Evolutionary conservation across 2,888 invertebrate species (phyloP).

Genomic region (Gordius sp.): DNA sequence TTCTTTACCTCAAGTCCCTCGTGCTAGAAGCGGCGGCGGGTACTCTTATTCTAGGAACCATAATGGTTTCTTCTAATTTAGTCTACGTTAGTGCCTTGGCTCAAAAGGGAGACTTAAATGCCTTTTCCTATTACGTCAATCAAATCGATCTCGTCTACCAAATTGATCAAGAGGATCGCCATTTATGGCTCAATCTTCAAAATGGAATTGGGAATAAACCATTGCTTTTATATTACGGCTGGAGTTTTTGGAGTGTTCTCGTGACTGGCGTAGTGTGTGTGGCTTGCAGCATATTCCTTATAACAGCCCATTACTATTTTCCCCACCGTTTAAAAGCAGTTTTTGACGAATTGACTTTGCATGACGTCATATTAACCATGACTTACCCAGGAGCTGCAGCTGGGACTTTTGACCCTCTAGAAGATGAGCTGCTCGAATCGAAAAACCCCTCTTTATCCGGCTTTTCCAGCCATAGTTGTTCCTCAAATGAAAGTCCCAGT

Average conservation of each 20-base stretch:
- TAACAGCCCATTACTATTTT: background rate
- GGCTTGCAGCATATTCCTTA: background rate
- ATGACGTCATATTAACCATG: no score
- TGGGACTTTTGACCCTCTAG: no score
- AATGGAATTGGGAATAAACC: no score
- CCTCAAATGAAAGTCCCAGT: no score
- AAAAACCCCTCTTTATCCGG: no score
- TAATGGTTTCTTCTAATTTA: background rate
- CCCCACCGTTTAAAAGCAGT: background rate
- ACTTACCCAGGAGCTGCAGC: no score
- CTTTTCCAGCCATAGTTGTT: no score
- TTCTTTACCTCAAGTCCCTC: background rate
- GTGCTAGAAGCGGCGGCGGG: background rate
- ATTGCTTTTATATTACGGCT: background rate
- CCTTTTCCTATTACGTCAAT: no score
- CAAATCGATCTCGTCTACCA: no score
- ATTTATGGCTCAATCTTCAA: no score
- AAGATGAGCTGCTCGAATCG: no score
- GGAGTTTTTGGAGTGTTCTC: slow-evolving; percentile 6
- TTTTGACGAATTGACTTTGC: background rate
- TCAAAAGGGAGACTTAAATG: background rate
- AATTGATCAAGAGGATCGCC: no score
- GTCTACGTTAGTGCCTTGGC: background rate
- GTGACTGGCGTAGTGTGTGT: background rate
- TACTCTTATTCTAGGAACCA: background rate